phyloP scores from a whole-genome alignment of 2,888 invertebrate species.

The Aspidiotus rigidus region DNA sequence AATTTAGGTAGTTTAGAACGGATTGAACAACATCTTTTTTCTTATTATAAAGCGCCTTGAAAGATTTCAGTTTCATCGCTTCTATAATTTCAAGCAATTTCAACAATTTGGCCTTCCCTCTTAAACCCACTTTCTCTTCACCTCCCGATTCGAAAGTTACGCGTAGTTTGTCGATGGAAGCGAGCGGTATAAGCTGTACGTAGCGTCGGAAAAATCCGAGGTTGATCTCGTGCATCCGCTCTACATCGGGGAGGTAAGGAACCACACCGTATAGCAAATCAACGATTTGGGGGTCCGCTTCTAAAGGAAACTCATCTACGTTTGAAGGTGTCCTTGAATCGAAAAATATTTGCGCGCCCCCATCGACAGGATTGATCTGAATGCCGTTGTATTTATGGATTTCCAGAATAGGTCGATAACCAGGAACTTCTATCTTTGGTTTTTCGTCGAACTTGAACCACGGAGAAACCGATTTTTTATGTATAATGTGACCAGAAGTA shows the following conservation, averaged over 20 bases:
- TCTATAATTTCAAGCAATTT: conserved; percentile 21
- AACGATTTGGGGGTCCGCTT: neutral
- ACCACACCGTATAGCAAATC: conserved; percentile 10
- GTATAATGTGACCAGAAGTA: too few relatives aligned
- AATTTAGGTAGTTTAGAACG: neutral
- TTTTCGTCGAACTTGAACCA: too few relatives aligned
- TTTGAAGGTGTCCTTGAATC: neutral
- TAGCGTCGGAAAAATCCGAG: conserved; percentile 15
- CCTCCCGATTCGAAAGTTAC: neutral
- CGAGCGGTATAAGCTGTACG: conserved; percentile 21
- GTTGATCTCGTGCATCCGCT: conserved; percentile 12
- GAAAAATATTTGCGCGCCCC: conserved; percentile 22
- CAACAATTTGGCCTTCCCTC: conserved; percentile 22
- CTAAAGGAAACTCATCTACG: neutral
- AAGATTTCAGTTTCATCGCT: conserved; percentile 25
- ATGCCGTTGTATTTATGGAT: conserved; percentile 42
- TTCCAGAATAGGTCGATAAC: conserved; percentile 38
- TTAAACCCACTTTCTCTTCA: neutral
- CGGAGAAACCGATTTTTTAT: too few relatives aligned
- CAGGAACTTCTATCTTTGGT: neutral
- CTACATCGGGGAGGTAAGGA: conserved; percentile 14
- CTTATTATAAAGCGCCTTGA: conserved; percentile 19
- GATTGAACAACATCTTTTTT: conserved; percentile 6
- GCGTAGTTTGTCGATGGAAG: conserved; percentile 14
- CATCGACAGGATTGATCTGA: conserved; percentile 39